A percentile compares a stretch with the other conserved stretches of the same genome.
These are phyloP conservation scores for Xiphophorus birchmanni DNA, from an alignment of 2,797 vertebrate genomes.

Conservation along the genomic window DNA sequence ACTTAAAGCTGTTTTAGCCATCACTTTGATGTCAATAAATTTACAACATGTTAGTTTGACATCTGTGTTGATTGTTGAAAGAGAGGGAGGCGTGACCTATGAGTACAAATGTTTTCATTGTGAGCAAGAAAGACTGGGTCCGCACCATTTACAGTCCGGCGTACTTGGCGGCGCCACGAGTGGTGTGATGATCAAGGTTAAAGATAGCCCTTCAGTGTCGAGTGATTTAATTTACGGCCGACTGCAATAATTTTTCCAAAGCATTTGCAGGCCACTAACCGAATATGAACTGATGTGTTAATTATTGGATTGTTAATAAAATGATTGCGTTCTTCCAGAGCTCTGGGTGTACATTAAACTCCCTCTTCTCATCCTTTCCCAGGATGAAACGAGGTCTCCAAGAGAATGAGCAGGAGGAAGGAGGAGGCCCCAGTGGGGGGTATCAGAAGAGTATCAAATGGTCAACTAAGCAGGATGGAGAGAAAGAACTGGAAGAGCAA, in stretches of 20 bases:
- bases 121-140: not conserved
- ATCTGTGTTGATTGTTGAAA: not conserved
- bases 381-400: constrained; percentile 72
- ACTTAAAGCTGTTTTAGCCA: not conserved
- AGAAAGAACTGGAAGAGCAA: constrained; percentile 45
- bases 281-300: not conserved
- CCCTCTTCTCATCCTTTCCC: constrained; percentile 26
- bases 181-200: not conserved
- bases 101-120: constrained; percentile 24
- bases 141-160: not conserved
- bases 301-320: not conserved
- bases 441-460: constrained; percentile 61
- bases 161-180: not conserved
- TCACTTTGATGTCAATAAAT: not conserved
- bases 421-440: constrained; percentile 63
- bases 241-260: not conserved
- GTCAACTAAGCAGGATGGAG: constrained; percentile 54
- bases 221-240: not conserved
- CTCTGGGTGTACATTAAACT: constrained; percentile 20
- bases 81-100: constrained; percentile 57
- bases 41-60: not conserved
- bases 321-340: not conserved
- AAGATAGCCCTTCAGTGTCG: not conserved
- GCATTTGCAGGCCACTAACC: no score
- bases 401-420: constrained; percentile 63